Conservation (phyloP, 2,113 vertebrate genomes). For the Larimichthys polyactis region DNA sequence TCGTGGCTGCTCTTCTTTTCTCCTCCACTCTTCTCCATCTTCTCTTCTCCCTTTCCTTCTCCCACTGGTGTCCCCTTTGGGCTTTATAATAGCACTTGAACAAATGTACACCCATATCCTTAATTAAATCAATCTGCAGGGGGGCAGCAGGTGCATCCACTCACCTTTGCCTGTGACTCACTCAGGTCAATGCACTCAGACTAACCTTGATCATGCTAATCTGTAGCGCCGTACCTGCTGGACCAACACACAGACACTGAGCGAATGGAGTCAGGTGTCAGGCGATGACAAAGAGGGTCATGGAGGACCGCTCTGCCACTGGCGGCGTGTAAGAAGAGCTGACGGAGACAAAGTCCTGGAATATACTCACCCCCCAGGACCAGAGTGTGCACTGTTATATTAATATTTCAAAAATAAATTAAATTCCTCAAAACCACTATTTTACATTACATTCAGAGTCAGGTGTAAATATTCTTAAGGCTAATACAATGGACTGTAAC, state of each 20-base stretch:
- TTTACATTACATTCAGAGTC: background rate
- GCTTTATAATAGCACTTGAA: constrained; percentile 46
- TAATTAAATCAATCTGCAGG: constrained; percentile 79
- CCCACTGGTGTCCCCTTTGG: constrained; percentile 15
- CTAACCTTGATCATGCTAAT: constrained; percentile 80
- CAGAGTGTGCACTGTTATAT: constrained; percentile 4
- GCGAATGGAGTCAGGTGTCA: constrained; percentile 62
- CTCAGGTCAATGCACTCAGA: constrained; percentile 57
- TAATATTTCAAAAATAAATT: background rate
- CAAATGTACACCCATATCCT: constrained; percentile 58
- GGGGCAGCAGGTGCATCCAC: constrained; percentile 67
- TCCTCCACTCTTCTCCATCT: constrained; percentile 12
- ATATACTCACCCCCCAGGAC: constrained; percentile 41
- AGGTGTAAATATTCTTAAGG: background rate
- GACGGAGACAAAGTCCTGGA: constrained; percentile 49
- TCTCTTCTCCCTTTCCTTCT: background rate
- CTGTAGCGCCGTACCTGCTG: constrained; percentile 70
- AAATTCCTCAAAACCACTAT: background rate
- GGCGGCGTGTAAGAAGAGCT: constrained; percentile 42
- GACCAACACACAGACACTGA: constrained; percentile 53
- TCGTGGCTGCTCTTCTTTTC: constrained; percentile 15
- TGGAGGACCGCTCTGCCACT: constrained; percentile 40
- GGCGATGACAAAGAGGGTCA: constrained; percentile 67
- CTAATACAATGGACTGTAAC: background rate
- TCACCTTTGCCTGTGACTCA: constrained; percentile 69